Evolutionary conservation across 2,797 vertebrate genomes (phyloP), one percentile per base, ranked within the genome.

Genomic region (Thunnus albacares): DNA sequence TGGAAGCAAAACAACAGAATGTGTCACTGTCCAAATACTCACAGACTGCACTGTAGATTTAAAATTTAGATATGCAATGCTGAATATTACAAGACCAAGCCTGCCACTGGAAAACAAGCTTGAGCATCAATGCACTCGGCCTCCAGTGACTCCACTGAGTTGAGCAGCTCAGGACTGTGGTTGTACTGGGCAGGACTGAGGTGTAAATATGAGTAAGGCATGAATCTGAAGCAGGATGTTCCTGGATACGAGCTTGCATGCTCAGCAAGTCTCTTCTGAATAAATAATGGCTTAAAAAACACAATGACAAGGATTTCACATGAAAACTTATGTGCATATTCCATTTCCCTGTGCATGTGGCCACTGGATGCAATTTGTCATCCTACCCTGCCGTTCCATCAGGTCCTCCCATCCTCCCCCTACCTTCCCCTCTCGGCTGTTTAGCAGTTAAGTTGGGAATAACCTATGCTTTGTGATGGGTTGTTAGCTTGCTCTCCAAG

Each of bases 401-500:
- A 35, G 45, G 26, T 75, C 53, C 45, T 33, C 53, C 26, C 49
- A 1, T 33, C 66, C 81, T 38, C 41, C 28, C 33, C 15, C 51
- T 30, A 2, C 59, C 43, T 24, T 18, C 51, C 71, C 53, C 10
- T 26, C 20, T 26, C 5, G 5, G 20, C 81, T 72, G 75, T 83
- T 85, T 61, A 55, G 81, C 79, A 78, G 86, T 86, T 86, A 82
- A 81, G 70, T 45, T 81, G 71, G 81, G 85, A 90, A 84, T 86
- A 85, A 89, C 90, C 85, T 68, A 22, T 49, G 84, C 84, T 82
- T 72, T 83, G 77, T 79, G 77, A 77, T 52, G 69, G 84, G 71
- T 79, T 88, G 88, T 90, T 92, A 84, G 70, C 85, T 71, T 52
- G 35, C 82, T 86, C 87, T 88, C 82, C 82, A 52, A 86, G 90